These are phyloP conservation scores for Pseudobourletiella spinata DNA, from an alignment of 1,140 invertebrate species.

Conservation along the genomic window DNA sequence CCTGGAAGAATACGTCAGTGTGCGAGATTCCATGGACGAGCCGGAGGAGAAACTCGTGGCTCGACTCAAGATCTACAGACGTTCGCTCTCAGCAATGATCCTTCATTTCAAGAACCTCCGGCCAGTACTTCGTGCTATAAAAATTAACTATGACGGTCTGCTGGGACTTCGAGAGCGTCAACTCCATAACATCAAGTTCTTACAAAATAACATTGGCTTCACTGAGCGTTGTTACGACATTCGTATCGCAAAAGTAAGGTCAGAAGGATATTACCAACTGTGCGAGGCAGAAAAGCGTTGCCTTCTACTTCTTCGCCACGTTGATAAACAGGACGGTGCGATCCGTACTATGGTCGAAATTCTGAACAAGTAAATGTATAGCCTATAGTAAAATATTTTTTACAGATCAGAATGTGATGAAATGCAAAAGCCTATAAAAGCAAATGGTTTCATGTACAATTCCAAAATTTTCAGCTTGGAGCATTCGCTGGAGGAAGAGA, in stretches of 20 bases:
- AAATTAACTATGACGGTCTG: slow-evolving; percentile 29
- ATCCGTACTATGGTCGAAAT: slow-evolving; percentile 28
- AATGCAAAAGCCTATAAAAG: not conserved
- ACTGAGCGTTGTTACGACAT: slow-evolving; percentile 14
- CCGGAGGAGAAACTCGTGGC: slow-evolving; percentile 17
- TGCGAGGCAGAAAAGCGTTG: slow-evolving; percentile 20
- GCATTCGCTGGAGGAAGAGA: slow-evolving; percentile 14
- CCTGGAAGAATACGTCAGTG: not conserved
- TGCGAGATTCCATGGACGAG: slow-evolving; percentile 3
- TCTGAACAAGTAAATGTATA: slow-evolving; percentile 19
- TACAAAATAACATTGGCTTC: slow-evolving; percentile 15
- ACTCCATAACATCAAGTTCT: slow-evolving; percentile 4
- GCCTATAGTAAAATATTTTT: not conserved
- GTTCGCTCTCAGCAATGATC: slow-evolving; percentile 22
- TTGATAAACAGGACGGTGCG: slow-evolving; percentile 27
- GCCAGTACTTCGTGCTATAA: slow-evolving; percentile 23
- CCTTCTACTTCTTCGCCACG: slow-evolving; percentile 17
- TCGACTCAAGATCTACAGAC: slow-evolving; percentile 22
- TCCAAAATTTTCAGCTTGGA: slow-evolving; percentile 26
- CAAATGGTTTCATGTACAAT: not conserved
- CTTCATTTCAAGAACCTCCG: slow-evolving; percentile 24
- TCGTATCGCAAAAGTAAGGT: slow-evolving; percentile 2
- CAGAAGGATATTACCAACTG: slow-evolving; percentile 14
- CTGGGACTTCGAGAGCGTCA: slow-evolving; percentile 14
- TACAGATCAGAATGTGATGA: not conserved